Evolutionary conservation across 1,140 invertebrate genomes (phyloP).

Genomic region (Sesamia nonagrioides): DNA sequence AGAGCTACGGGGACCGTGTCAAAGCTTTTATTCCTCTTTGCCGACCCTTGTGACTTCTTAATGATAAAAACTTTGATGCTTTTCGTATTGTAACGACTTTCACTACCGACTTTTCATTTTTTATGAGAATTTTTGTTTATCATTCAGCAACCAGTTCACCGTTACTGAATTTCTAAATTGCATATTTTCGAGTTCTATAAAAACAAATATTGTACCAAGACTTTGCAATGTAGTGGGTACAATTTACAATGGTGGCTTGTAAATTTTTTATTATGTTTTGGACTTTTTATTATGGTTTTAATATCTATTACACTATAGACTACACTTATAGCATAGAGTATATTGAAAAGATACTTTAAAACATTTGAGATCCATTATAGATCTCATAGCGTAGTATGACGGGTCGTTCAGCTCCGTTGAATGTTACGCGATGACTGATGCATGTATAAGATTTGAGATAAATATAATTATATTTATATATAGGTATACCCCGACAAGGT

Average conservation of each 20-base stretch:
- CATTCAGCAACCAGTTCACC: not conserved
- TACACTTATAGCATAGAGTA: too few relatives aligned
- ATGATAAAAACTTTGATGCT: conserved; percentile 34
- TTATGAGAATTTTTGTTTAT: not conserved
- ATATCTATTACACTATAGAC: too few relatives aligned
- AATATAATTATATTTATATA: too few relatives aligned
- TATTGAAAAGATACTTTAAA: too few relatives aligned
- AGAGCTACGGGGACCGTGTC: conserved; percentile 32
- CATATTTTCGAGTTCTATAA: not conserved
- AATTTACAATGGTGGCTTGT: not conserved
- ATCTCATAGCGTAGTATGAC: too few relatives aligned
- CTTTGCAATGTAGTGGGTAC: not conserved
- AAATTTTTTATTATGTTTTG: not conserved
- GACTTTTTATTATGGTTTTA: too few relatives aligned
- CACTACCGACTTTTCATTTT: conserved; percentile 14
- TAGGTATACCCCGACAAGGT: too few relatives aligned
- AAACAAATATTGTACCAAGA: not conserved
- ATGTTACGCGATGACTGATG: too few relatives aligned
- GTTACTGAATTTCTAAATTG: not conserved
- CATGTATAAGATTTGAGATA: too few relatives aligned
- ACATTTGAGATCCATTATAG: too few relatives aligned
- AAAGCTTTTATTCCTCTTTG: conserved; percentile 35
- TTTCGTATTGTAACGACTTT: not conserved
- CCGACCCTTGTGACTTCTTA: conserved; percentile 22
- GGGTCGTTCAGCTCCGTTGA: too few relatives aligned